phyloP scores from a whole-genome alignment of 2,797 vertebrate species.

The Hephaestus fuliginosus region DNA sequence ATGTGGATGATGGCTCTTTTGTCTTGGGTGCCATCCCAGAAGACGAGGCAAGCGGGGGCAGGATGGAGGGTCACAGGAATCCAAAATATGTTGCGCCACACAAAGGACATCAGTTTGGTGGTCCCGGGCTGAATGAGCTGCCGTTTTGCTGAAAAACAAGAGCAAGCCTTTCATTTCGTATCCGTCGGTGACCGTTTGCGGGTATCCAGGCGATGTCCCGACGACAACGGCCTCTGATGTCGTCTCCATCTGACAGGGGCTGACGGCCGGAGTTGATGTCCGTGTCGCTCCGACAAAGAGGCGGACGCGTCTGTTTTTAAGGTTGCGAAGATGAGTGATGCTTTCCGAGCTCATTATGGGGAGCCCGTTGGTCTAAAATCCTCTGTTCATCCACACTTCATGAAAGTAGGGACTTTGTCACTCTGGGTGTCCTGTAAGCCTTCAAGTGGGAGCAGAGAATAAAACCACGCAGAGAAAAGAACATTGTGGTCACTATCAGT shows the following conservation, averaged over 20 bases:
- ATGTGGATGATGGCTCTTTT: conserved; percentile 75
- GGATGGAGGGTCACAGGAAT: conserved; percentile 63
- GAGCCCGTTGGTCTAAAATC: conserved; percentile 54
- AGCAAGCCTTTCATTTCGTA: conserved; percentile 49
- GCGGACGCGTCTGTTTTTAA: conserved; percentile 40
- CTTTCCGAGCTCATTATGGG: conserved; percentile 62
- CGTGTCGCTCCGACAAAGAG: conserved; percentile 60
- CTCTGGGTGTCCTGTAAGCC: conserved; percentile 13
- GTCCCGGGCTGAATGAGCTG: conserved; percentile 69
- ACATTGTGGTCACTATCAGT: conserved; percentile 11
- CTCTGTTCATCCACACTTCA: conserved; percentile 12
- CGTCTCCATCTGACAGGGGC: conserved; percentile 55
- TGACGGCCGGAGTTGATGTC: conserved; percentile 44
- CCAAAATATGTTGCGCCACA: conserved; percentile 62
- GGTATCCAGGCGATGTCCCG: conserved; percentile 55
- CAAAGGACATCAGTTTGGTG: conserved; percentile 71
- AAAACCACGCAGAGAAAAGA: background rate
- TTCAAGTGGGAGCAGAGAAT: conserved; percentile 3
- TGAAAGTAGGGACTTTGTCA: conserved; percentile 17
- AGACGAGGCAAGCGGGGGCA: conserved; percentile 60
- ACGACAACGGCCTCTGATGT: conserved; percentile 48
- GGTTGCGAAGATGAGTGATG: conserved; percentile 59
- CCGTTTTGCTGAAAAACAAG: conserved; percentile 47
- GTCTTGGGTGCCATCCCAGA: conserved; percentile 68
- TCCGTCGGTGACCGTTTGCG: conserved; percentile 53